phyloP scores from a whole-genome alignment of 2,888 invertebrate species.

The Ctena decussata region DNA sequence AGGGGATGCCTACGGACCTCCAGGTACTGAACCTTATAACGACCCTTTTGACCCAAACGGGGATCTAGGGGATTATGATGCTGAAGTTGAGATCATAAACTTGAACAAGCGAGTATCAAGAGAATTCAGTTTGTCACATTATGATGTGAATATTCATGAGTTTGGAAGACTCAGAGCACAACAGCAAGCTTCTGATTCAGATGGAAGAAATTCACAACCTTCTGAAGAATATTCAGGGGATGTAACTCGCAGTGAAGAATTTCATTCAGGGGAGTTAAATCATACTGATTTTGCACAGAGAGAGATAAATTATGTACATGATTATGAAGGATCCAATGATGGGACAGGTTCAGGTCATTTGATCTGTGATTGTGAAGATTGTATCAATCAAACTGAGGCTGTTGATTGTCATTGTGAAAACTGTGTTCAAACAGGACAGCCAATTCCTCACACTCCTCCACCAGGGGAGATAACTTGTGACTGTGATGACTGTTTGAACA shows the following conservation, averaged over 20 bases:
- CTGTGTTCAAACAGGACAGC: constrained; percentile 42
- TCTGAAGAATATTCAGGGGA: neutral
- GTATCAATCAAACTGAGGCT: constrained; percentile 49
- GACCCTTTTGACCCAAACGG: constrained; percentile 45
- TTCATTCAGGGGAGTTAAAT: neutral
- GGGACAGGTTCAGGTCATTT: constrained; percentile 43
- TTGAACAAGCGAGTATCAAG: constrained; percentile 33
- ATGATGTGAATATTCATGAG: constrained; percentile 49
- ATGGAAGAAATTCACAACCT: neutral
- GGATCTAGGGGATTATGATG: constrained; percentile 36
- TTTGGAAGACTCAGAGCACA: constrained; percentile 23
- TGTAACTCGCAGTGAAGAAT: neutral
- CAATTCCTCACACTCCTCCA: constrained; percentile 11
- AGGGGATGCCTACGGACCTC: neutral
- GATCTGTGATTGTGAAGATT: constrained; percentile 61
- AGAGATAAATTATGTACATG: neutral
- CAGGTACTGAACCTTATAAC: constrained; percentile 23
- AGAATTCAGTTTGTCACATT: constrained; percentile 61
- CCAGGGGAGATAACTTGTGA: constrained; percentile 55
- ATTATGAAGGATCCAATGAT: constrained; percentile 6
- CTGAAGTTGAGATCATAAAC: constrained; percentile 54
- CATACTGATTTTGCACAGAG: neutral
- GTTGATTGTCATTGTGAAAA: constrained; percentile 62
- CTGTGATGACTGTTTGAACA: constrained; percentile 56
- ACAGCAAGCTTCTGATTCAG: neutral